These are phyloP conservation scores for Montipora sp. DNA, from an alignment of 64 coral and sea anemone species.

Conservation along the genomic window DNA sequence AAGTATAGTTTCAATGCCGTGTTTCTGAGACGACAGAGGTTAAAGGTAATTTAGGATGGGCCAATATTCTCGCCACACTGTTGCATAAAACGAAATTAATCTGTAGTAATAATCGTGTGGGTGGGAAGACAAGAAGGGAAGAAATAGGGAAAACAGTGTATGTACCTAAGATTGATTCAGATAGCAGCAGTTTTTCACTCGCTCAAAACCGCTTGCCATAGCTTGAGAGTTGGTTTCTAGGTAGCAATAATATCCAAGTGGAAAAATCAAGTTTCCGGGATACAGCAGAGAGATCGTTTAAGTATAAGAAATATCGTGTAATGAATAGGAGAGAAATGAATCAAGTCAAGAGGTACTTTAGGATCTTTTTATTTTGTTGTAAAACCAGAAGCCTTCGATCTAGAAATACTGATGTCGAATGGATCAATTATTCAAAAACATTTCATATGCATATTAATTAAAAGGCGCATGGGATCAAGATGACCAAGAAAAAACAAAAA, in stretches of 20 bases:
- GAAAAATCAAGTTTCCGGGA: neutral
- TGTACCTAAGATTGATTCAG: too few species aligned
- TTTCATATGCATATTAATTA: too few species aligned
- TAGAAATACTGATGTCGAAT: neutral
- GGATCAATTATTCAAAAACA: too few species aligned
- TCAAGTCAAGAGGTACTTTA: too few species aligned
- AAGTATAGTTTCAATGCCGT: neutral
- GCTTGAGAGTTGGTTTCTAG: too few species aligned
- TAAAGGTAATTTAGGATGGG: neutral
- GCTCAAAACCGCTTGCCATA: too few species aligned
- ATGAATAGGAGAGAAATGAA: neutral
- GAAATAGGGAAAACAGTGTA: too few species aligned
- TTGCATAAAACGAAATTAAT: neutral
- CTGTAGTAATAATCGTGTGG: neutral
- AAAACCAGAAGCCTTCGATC: neutral
- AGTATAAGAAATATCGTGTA: neutral
- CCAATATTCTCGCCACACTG: neutral
- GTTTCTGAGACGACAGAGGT: neutral
- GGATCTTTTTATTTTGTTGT: neutral
- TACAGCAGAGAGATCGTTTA: neutral
- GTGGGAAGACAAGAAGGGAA: too few species aligned
- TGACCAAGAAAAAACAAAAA: too few species aligned
- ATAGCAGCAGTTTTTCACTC: too few species aligned
- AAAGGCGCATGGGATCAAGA: too few species aligned
- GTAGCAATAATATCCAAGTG: neutral